A percentile compares a stretch with the other conserved stretches of the same genome.
Conservation (phyloP, 1,140 invertebrate genomes). For the Diachasma alloeum region DNA sequence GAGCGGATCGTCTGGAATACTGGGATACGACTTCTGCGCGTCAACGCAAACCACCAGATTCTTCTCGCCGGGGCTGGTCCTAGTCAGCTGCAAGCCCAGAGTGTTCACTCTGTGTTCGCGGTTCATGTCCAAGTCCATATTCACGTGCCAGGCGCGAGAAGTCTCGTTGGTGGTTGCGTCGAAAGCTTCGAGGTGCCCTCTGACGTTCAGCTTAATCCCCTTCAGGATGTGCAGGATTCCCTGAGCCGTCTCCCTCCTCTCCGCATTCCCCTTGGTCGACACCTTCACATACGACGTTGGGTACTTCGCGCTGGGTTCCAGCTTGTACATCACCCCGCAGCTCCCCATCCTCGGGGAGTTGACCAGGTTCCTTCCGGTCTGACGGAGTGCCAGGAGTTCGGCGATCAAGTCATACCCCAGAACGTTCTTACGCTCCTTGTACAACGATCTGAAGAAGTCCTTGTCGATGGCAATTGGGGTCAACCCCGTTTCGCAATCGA, state of each 20-base stretch:
- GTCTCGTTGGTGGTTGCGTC: conserved; percentile 35
- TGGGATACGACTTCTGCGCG: conserved; percentile 46
- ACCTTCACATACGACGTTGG: conserved; percentile 42
- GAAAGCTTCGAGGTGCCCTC: conserved; percentile 40
- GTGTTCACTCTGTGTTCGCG: conserved; percentile 44
- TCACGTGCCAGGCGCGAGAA: conserved; percentile 37
- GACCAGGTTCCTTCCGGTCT: conserved; percentile 32
- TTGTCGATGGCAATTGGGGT: conserved; percentile 20
- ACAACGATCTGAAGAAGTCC: conserved; percentile 31
- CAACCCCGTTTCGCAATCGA: conserved; percentile 50
- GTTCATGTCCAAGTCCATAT: conserved; percentile 47
- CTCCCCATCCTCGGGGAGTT: conserved; percentile 38
- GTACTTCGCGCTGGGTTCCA: conserved; percentile 40
- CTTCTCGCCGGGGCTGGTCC: conserved; percentile 47
- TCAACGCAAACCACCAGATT: conserved; percentile 57
- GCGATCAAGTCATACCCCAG: conserved; percentile 17
- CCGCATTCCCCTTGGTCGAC: conserved; percentile 28
- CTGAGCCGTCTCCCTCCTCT: conserved; percentile 27
- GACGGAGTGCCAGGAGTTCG: conserved; percentile 29
- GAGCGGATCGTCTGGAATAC: conserved; percentile 21
- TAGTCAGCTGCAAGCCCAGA: conserved; percentile 48
- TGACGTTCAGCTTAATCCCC: conserved; percentile 36
- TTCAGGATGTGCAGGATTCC: conserved; percentile 13
- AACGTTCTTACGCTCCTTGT: conserved; percentile 29
- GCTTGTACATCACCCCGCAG: conserved; percentile 39